phyloP scores from a whole-genome alignment of 2,888 invertebrate genomes.

The Drosophila leonis region DNA sequence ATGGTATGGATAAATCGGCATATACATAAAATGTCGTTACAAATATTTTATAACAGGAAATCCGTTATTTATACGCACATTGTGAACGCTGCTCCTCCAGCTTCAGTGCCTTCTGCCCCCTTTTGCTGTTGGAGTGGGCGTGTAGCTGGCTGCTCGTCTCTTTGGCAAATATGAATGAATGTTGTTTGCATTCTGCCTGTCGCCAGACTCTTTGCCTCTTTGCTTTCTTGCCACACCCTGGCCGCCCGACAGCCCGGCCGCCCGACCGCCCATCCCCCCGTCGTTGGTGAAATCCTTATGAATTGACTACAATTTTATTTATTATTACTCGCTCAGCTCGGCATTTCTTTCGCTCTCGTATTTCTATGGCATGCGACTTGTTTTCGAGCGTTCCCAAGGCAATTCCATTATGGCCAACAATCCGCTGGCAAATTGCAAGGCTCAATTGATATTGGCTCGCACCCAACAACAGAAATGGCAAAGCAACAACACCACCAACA shows the following conservation, averaged over 20 bases:
- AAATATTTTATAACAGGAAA: slow-evolving; percentile 81
- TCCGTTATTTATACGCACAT: slow-evolving; percentile 81
- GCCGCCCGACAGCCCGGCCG: not conserved
- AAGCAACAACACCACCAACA: slow-evolving; percentile 29
- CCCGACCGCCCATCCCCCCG: not conserved
- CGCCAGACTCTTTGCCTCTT: slow-evolving; percentile 21
- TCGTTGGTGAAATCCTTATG: slow-evolving; percentile 77
- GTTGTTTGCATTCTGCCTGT: slow-evolving; percentile 68
- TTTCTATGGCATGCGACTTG: slow-evolving; percentile 70
- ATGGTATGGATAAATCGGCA: slow-evolving; percentile 72
- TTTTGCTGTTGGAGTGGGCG: slow-evolving; percentile 27
- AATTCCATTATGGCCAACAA: slow-evolving; percentile 72
- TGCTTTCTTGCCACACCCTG: slow-evolving; percentile 15
- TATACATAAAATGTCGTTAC: slow-evolving; percentile 75
- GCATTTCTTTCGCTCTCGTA: slow-evolving; percentile 52
- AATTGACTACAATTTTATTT: slow-evolving; percentile 82
- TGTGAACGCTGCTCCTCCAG: slow-evolving; percentile 51
- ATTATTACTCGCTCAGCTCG: slow-evolving; percentile 69
- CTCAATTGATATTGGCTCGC: slow-evolving; percentile 73
- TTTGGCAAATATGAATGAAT: slow-evolving; percentile 79
- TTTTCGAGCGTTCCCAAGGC: slow-evolving; percentile 79
- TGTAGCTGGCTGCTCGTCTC: slow-evolving; percentile 32
- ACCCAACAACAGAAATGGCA: slow-evolving; percentile 31
- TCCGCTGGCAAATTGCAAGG: slow-evolving; percentile 72
- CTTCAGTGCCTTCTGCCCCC: not conserved